Conservation (phyloP, 2,888 invertebrate genomes). For the Xylocampa areola region DNA sequence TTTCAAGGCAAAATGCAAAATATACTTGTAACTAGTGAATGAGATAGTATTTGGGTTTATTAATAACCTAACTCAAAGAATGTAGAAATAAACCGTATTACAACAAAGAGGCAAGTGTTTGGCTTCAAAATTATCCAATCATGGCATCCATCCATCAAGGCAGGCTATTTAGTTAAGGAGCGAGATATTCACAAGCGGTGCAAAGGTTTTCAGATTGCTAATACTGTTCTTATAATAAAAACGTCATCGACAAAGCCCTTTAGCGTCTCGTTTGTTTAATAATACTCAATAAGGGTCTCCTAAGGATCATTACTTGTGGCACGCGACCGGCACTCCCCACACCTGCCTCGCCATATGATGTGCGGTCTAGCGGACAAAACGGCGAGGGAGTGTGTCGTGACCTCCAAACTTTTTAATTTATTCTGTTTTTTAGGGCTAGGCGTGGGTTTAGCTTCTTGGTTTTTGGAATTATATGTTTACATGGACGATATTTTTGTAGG, state of each 20-base stretch:
- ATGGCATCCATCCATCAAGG: too few species aligned
- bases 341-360: conserved; percentile 72
- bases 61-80: too few species aligned
- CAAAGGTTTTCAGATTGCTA: too few species aligned
- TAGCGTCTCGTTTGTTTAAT: conserved; percentile 27
- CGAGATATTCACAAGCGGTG: too few species aligned
- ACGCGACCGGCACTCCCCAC: conserved; percentile 52
- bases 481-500: background rate
- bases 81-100: too few species aligned
- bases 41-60: background rate
- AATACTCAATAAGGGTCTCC: conserved; percentile 18
- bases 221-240: conserved; percentile 18
- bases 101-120: too few species aligned
- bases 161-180: too few species aligned
- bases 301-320: conserved; percentile 52
- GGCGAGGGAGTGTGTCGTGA: conserved; percentile 50
- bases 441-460: conserved; percentile 19
- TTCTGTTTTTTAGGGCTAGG: conserved; percentile 40
- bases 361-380: conserved; percentile 62
- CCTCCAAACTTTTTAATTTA: conserved; percentile 61
- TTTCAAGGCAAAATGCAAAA: conserved; percentile 10
- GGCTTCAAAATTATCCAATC: too few species aligned
- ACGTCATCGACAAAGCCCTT: conserved; percentile 36
- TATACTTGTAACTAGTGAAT: too few species aligned
- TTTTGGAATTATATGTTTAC: conserved; percentile 1